A percentile compares a stretch with the other conserved stretches of the same genome.
These are phyloP conservation scores for Cylindroiulus punctatus DNA, from an alignment of 2,888 invertebrate genomes.

Conservation along the genomic window DNA sequence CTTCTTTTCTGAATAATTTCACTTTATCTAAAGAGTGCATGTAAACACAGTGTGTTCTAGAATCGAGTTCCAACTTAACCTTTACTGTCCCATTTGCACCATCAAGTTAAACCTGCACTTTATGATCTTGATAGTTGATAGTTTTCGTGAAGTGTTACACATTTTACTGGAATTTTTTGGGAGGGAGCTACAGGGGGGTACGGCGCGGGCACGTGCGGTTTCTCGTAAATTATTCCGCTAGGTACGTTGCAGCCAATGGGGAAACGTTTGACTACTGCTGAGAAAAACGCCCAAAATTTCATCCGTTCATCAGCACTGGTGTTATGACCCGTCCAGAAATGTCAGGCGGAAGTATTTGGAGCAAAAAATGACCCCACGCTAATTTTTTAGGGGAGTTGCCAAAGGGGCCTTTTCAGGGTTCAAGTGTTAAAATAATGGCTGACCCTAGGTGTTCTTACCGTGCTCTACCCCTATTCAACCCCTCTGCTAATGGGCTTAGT, in stretches of 20 bases:
- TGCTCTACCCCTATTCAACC: background rate
- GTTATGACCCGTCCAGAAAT: background rate
- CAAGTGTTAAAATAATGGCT: background rate
- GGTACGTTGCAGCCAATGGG: background rate
- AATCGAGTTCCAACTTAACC: too few species aligned
- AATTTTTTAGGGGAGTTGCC: background rate
- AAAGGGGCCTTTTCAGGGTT: background rate
- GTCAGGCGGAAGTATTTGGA: slow-evolving; percentile 19
- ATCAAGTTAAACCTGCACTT: background rate
- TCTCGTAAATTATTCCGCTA: background rate
- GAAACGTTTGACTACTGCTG: background rate
- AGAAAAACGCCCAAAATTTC: background rate
- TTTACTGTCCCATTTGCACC: background rate
- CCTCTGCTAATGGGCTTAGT: background rate
- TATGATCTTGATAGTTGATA: background rate
- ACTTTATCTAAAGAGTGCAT: too few species aligned
- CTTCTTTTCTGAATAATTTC: too few species aligned
- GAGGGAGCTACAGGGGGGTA: too few species aligned
- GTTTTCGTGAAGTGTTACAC: background rate
- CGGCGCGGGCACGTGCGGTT: background rate
- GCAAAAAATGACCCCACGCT: background rate
- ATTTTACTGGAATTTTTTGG: background rate
- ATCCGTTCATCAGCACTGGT: background rate
- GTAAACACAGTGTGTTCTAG: too few species aligned
- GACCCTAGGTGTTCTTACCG: background rate